phyloP scores from a whole-genome alignment of 2,888 invertebrate species.

The Meiosimyza platycephala region DNA sequence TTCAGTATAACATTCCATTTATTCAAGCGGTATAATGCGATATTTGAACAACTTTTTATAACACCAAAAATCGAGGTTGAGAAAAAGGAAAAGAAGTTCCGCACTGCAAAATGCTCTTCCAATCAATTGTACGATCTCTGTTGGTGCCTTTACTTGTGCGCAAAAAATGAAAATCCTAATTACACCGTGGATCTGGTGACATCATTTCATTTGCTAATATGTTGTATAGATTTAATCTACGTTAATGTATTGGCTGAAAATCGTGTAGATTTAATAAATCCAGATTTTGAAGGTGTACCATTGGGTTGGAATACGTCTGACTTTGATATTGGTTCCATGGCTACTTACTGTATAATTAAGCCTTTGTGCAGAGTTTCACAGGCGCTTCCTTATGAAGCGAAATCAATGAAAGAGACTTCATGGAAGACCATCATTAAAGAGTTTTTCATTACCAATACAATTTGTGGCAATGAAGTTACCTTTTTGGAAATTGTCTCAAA shows the following conservation, averaged over 20 bases:
- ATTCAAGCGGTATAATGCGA: conserved; percentile 90
- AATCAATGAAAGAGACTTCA: conserved; percentile 89
- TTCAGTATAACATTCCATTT: conserved; percentile 95
- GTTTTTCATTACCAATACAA: conserved; percentile 69
- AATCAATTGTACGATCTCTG: conserved; percentile 90
- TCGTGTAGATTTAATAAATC: conserved; percentile 87
- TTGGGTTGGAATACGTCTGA: conserved; percentile 74
- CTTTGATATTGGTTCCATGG: conserved; percentile 65
- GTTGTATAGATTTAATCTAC: conserved; percentile 91
- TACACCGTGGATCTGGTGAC: conserved; percentile 94
- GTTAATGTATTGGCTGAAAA: conserved; percentile 85
- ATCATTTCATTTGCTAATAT: conserved; percentile 90
- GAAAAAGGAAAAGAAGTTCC: conserved; percentile 60
- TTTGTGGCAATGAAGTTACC: conserved; percentile 79
- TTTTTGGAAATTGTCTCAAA: conserved; percentile 82
- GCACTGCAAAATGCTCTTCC: conserved; percentile 79
- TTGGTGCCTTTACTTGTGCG: conserved; percentile 93
- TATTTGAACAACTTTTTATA: conserved; percentile 88
- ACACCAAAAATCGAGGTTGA: conserved; percentile 69
- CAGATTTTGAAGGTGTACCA: conserved; percentile 82
- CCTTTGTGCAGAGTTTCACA: conserved; percentile 84
- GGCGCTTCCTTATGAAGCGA: conserved; percentile 88
- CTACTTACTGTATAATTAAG: conserved; percentile 85
- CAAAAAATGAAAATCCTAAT: conserved; percentile 86
- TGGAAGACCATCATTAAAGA: conserved; percentile 83